Evolutionary conservation across 2,888 invertebrate species (phyloP).

Genomic region (Drosophila glabriapex): DNA sequence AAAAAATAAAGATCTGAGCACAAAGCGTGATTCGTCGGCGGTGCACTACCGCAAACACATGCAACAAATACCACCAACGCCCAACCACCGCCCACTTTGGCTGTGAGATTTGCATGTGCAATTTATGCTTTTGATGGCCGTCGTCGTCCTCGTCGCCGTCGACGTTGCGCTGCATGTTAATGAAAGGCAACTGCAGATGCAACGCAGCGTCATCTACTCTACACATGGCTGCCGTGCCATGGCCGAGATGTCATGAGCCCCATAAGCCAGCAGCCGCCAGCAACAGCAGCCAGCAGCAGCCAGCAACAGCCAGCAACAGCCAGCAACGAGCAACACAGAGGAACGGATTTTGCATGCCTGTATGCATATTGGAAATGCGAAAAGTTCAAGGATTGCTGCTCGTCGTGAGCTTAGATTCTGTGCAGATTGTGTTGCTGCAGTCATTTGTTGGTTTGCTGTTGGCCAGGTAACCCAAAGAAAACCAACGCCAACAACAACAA

Average conservation of each 20-base stretch:
- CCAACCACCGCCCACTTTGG: conserved; percentile 35
- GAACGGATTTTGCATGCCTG: conserved; percentile 54
- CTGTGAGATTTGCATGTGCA: conserved; percentile 73
- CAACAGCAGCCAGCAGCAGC: conserved; percentile 8
- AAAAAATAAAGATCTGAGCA: conserved; percentile 14
- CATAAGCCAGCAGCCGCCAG: conserved; percentile 33
- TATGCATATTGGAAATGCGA: conserved; percentile 77
- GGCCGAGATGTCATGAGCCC: conserved; percentile 49
- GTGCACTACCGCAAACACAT: conserved; percentile 11
- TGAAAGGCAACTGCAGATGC: conserved; percentile 74
- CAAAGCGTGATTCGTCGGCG: conserved; percentile 29
- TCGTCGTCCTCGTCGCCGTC: conserved; percentile 7
- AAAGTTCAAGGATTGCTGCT: conserved; percentile 75
- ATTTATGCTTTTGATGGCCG: conserved; percentile 77
- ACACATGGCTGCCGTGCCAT: conserved; percentile 40
- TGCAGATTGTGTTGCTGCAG: conserved; percentile 56
- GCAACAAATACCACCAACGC: neutral
- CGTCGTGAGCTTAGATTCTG: conserved; percentile 63
- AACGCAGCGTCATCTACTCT: conserved; percentile 30
- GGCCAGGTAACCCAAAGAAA: conserved; percentile 66
- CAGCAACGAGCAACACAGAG: conserved; percentile 10
- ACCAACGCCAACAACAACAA: conserved; percentile 29
- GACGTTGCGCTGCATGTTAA: conserved; percentile 57
- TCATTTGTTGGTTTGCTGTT: conserved; percentile 47
- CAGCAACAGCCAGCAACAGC: conserved; percentile 1